Conservation (phyloP, 2,888 invertebrate genomes). For the Xylocampa areola region DNA sequence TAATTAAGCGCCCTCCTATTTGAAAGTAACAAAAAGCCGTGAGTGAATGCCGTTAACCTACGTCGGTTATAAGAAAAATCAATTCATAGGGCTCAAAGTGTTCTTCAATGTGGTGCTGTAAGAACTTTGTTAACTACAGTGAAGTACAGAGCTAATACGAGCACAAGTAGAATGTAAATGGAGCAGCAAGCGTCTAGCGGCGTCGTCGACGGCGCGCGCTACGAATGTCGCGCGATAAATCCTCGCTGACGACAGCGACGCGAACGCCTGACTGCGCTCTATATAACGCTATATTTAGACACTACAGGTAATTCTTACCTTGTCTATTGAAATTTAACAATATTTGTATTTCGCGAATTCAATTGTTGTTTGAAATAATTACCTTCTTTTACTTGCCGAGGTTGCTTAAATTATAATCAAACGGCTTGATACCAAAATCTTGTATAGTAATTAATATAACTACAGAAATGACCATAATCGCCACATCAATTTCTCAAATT, state of each 20-base stretch:
- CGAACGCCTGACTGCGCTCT: constrained; percentile 60
- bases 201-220: constrained; percentile 28
- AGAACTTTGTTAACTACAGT: constrained; percentile 48
- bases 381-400: neutral
- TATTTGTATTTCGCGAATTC: constrained; percentile 12
- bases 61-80: constrained; percentile 46
- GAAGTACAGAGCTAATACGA: constrained; percentile 54
- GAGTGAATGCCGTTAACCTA: constrained; percentile 53
- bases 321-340: constrained; percentile 31
- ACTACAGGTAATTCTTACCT: constrained; percentile 37
- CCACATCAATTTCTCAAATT: constrained; percentile 42
- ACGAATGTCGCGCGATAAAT: constrained; percentile 65
- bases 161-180: constrained; percentile 65
- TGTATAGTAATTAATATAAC: constrained; percentile 14
- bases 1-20: constrained; percentile 52
- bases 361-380: too few relatives aligned
- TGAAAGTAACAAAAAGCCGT: constrained; percentile 40
- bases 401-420: neutral
- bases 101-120: constrained; percentile 42
- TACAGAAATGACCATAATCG: constrained; percentile 19
- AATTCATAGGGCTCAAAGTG: constrained; percentile 42
- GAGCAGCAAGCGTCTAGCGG: constrained; percentile 53
- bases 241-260: constrained; percentile 58
- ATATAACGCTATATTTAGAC: constrained; percentile 66
- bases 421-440: constrained; percentile 7